These are phyloP conservation scores for Tenodera sinensis DNA, from an alignment of 2,888 invertebrate species.

Conservation along the genomic window DNA sequence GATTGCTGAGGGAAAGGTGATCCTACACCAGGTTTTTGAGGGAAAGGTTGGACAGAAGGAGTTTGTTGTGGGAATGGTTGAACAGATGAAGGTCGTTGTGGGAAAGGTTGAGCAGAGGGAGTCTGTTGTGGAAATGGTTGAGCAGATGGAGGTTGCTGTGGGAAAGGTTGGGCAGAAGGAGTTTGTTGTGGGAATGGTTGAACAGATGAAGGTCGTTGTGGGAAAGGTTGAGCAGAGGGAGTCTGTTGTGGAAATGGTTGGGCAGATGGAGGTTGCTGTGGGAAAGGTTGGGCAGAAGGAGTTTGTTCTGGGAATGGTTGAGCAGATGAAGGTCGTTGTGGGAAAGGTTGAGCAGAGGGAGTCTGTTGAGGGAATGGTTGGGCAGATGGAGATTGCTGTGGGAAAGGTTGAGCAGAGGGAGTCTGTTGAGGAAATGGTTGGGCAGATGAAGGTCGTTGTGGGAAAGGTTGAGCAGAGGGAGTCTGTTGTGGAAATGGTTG, in stretches of 20 bases:
- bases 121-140: slow-evolving; percentile 38
- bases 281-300: background rate
- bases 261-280: slow-evolving; percentile 24
- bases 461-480: background rate
- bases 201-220: background rate
- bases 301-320: background rate
- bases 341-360: slow-evolving; percentile 37
- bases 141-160: background rate
- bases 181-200: background rate
- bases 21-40: slow-evolving; percentile 28
- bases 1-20: slow-evolving; percentile 4
- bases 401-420: background rate
- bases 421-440: background rate
- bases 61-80: background rate
- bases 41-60: background rate
- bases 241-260: slow-evolving; percentile 23
- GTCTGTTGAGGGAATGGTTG: slow-evolving; percentile 40
- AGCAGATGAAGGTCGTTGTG: background rate
- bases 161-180: background rate
- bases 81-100: background rate
- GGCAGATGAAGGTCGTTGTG: background rate
- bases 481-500: background rate
- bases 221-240: slow-evolving; percentile 13
- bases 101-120: background rate
- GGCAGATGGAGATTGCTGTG: slow-evolving; percentile 32